These are phyloP conservation scores for Leistus spinibarbis DNA, from an alignment of 2,888 invertebrate species.

Conservation along the genomic window DNA sequence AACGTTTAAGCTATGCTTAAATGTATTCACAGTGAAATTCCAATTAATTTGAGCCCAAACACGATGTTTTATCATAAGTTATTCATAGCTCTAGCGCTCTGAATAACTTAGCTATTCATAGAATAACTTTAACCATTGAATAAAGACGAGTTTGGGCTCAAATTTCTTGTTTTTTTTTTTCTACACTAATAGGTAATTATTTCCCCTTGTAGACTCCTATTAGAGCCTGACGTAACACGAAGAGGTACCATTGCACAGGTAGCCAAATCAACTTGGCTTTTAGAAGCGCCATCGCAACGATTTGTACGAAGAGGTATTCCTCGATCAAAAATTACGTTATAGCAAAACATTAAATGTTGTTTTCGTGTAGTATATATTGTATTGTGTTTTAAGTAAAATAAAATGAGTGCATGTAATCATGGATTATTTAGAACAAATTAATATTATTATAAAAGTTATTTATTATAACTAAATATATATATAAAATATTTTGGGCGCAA, in stretches of 20 bases:
- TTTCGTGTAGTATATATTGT: too few relatives aligned
- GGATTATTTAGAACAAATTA: neutral
- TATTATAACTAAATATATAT: neutral
- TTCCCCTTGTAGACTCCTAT: slow-evolving; percentile 55
- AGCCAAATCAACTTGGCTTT: slow-evolving; percentile 53
- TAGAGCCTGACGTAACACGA: slow-evolving; percentile 61
- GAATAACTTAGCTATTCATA: too few relatives aligned
- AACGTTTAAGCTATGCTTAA: too few relatives aligned
- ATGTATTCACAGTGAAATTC: too few relatives aligned
- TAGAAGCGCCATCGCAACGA: neutral
- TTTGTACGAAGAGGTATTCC: neutral
- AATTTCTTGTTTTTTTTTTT: too few relatives aligned
- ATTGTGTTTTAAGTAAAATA: neutral
- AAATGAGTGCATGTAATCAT: neutral
- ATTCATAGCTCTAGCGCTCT: too few relatives aligned
- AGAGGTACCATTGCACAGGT: slow-evolving; percentile 57
- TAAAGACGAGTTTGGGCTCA: too few relatives aligned
- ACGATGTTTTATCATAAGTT: too few relatives aligned
- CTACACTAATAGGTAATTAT: neutral
- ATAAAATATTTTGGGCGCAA: too few relatives aligned
- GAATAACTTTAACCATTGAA: too few relatives aligned
- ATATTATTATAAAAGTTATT: neutral
- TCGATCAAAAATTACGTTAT: neutral
- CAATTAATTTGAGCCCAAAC: too few relatives aligned
- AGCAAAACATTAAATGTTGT: too few relatives aligned